phyloP scores from a whole-genome alignment of 2,797 vertebrate species.

The Urocyon cinereoargenteus region DNA sequence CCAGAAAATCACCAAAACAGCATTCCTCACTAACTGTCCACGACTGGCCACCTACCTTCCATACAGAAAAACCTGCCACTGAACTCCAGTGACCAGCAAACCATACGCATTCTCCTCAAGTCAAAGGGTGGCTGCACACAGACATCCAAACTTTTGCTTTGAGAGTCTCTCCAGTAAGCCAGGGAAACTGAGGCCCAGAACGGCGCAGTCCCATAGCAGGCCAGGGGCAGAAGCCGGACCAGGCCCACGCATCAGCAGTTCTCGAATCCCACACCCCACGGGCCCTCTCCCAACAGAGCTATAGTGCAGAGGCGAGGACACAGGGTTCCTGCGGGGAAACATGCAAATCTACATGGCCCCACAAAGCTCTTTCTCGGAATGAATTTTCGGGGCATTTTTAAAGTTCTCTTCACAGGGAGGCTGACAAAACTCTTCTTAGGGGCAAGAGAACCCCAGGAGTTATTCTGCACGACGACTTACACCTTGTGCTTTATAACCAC shows the following conservation, averaged over 20 bases:
- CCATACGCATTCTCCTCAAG: neutral
- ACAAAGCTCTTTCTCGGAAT: neutral
- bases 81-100: neutral
- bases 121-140: accelerated
- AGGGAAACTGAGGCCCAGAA: neutral
- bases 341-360: too few relatives aligned
- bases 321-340: too few relatives aligned
- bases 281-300: accelerated
- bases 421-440: neutral
- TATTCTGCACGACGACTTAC: conserved; percentile 4
- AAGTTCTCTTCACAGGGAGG: neutral
- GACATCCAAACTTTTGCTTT: neutral
- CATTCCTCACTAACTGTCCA: neutral
- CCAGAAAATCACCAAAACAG: neutral
- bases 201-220: neutral
- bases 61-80: neutral
- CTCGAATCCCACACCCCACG: neutral
- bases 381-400: neutral
- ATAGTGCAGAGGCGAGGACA: accelerated
- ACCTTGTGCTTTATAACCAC: neutral
- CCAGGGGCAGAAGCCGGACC: neutral
- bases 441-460: neutral
- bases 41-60: neutral
- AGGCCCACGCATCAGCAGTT: neutral
- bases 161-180: neutral